Evolutionary conservation across 2,888 invertebrate species (phyloP).

Genomic region (Diaprepes abbreviatus): DNA sequence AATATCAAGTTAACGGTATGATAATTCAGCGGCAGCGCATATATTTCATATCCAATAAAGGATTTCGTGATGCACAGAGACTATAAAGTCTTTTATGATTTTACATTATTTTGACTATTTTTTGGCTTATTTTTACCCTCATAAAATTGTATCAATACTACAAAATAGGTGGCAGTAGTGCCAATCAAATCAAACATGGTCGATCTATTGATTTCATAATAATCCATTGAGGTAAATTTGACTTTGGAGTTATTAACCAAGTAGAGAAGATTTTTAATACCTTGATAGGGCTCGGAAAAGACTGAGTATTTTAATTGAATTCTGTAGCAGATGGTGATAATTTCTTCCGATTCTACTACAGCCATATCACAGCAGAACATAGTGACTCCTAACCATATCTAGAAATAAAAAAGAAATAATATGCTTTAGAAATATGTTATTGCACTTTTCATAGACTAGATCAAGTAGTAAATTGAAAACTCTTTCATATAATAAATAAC

Average conservation of each 20-base stretch:
- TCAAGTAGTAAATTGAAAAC: no score
- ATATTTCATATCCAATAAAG: no score
- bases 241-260: conserved; percentile 42
- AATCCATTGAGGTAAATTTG: conserved; percentile 45
- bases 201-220: conserved; percentile 45
- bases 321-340: conserved; percentile 42
- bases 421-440: no score
- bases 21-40: no score
- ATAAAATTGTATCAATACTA: conserved; percentile 47
- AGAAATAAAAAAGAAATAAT: conserved; percentile 1
- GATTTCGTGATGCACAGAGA: no score
- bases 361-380: conserved; percentile 48
- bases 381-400: conserved; percentile 45
- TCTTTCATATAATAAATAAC: no score
- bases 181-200: conserved; percentile 47
- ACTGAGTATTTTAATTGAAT: conserved; percentile 38
- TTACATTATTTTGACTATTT: no score
- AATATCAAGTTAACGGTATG: no score
- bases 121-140: conserved; percentile 38
- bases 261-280: conserved; percentile 36
- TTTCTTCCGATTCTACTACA: conserved; percentile 42
- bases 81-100: no score
- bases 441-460: no score
- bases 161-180: conserved; percentile 47
- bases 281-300: conserved; percentile 39